Conservation (phyloP, 2,888 invertebrate genomes). For the Acrocyrtus sp. region DNA sequence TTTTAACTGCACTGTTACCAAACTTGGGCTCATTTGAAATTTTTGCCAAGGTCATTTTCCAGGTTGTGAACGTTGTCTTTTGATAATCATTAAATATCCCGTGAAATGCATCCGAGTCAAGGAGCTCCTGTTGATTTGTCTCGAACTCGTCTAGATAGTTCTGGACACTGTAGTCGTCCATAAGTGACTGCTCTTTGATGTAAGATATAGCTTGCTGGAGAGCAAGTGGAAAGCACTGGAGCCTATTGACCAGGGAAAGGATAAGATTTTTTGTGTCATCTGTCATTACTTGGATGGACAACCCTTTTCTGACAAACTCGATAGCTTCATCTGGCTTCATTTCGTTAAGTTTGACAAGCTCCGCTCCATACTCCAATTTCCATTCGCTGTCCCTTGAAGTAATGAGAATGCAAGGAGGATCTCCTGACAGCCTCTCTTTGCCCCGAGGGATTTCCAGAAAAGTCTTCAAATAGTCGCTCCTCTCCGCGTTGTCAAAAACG, state of each 20-base stretch:
- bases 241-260: background rate
- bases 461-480: background rate
- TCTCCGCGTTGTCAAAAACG: conserved; percentile 9
- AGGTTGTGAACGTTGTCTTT: conserved; percentile 4
- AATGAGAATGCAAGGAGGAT: background rate
- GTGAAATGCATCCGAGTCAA: background rate
- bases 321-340: background rate
- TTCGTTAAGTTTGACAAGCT: background rate
- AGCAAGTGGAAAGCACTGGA: conserved; percentile 8
- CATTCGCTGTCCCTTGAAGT: conserved; percentile 7
- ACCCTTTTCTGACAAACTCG: background rate
- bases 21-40: too few relatives aligned
- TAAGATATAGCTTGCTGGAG: conserved; percentile 8
- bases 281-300: too few relatives aligned
- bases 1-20: too few relatives aligned
- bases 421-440: too few relatives aligned
- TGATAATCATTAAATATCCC: background rate
- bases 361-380: background rate
- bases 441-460: background rate
- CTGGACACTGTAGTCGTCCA: background rate
- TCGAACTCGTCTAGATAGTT: background rate
- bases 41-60: conserved; percentile 6
- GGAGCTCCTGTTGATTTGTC: background rate
- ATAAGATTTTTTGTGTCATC: conserved; percentile 2
- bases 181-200: background rate